A percentile compares a stretch with the other conserved stretches of the same genome.
phyloP scores from a whole-genome alignment of 2,797 vertebrate genomes.

The Muraenolepis orangiensis region DNA sequence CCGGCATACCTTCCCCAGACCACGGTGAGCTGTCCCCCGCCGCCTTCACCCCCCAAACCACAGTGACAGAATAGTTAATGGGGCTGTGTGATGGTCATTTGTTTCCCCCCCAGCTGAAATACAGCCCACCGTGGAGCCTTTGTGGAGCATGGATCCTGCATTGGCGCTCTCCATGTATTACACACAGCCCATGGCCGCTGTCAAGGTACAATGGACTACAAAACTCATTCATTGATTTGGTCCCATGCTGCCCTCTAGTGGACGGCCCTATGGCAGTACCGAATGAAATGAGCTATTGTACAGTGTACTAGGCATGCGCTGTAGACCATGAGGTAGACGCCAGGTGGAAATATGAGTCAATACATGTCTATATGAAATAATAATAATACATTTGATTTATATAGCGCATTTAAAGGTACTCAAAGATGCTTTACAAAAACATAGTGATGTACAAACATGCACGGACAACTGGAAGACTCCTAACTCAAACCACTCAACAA shows the following conservation, averaged over 20 bases:
- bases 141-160: conserved; percentile 90
- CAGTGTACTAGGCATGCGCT: background rate
- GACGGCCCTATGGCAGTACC: background rate
- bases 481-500: too few species aligned
- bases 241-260: background rate
- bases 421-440: too few species aligned
- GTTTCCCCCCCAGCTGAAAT: conserved; percentile 25
- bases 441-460: too few species aligned
- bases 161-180: conserved; percentile 81
- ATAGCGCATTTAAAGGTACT: too few species aligned
- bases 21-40: background rate
- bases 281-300: background rate
- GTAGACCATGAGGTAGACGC: background rate
- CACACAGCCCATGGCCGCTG: conserved; percentile 44
- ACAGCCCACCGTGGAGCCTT: conserved; percentile 67
- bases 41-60: too few species aligned
- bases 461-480: too few species aligned
- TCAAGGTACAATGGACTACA: conserved; percentile 39
- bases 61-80: too few species aligned
- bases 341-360: too few species aligned
- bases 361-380: background rate
- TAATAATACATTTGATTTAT: too few species aligned
- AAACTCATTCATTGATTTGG: background rate
- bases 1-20: background rate
- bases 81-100: background rate